Evolutionary conservation across 2,797 vertebrate species (phyloP).

Genomic region (Remorina albescens): DNA sequence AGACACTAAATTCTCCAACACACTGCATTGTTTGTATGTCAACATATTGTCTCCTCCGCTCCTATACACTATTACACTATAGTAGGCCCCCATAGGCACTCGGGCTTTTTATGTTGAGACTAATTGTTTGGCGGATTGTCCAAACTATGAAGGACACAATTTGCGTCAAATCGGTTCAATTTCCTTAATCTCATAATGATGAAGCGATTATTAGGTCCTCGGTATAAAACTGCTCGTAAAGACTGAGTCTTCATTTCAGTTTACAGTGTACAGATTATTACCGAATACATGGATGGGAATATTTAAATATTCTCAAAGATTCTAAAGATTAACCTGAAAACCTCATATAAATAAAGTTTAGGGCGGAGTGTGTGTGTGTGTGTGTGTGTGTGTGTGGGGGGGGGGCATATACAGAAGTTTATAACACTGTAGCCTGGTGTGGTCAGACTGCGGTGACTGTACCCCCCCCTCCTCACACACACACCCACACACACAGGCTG

Average conservation of each 20-base stretch:
- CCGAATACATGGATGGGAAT: too few relatives aligned
- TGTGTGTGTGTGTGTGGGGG: too few relatives aligned
- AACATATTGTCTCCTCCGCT: background rate
- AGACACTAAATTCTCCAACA: background rate
- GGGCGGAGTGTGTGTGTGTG: background rate
- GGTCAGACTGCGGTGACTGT: constrained; percentile 68
- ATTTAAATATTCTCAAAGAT: too few relatives aligned
- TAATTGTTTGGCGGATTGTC: background rate
- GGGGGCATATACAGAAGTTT: constrained; percentile 34
- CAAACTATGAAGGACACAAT: constrained; percentile 5
- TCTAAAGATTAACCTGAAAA: background rate
- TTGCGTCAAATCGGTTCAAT: background rate
- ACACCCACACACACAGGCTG: constrained; percentile 32
- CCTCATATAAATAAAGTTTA: background rate
- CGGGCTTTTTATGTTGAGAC: background rate
- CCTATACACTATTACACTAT: background rate
- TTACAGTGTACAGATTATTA: background rate
- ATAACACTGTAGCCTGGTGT: constrained; percentile 55
- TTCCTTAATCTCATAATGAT: constrained; percentile 7
- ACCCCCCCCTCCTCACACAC: constrained; percentile 16
- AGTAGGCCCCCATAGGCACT: background rate
- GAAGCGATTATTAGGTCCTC: constrained; percentile 4
- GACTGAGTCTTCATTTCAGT: background rate
- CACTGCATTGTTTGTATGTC: background rate
- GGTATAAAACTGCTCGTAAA: background rate